These are phyloP conservation scores for Drosophila arizonae DNA, from an alignment of 1,140 invertebrate genomes.

Conservation along the genomic window DNA sequence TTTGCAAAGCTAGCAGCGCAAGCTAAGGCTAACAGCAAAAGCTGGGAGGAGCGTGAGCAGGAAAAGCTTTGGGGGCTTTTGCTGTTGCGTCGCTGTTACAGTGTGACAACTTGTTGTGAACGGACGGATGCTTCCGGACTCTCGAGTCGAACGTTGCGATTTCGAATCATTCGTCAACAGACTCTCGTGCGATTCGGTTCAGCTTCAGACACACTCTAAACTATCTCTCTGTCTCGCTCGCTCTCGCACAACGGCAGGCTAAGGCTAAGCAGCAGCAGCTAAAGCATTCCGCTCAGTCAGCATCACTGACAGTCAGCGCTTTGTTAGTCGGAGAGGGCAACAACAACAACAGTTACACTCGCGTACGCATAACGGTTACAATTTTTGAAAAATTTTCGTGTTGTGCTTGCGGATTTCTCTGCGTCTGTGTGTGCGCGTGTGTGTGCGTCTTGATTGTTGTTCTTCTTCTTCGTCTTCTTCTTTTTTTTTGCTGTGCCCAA, in stretches of 20 bases:
- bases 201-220: slow-evolving; percentile 31
- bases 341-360: slow-evolving; percentile 24
- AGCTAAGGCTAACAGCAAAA: slow-evolving; percentile 4
- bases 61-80: slow-evolving; percentile 3
- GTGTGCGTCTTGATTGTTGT: slow-evolving; percentile 27
- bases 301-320: slow-evolving; percentile 36
- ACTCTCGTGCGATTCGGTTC: slow-evolving; percentile 72
- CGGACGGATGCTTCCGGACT: slow-evolving; percentile 42
- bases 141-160: slow-evolving; percentile 33
- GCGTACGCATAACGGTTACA: slow-evolving; percentile 42
- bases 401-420: background rate
- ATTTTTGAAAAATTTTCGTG: slow-evolving; percentile 26
- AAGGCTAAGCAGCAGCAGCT: slow-evolving; percentile 22
- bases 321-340: slow-evolving; percentile 23
- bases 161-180: slow-evolving; percentile 69
- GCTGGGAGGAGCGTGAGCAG: background rate
- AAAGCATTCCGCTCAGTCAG: slow-evolving; percentile 20
- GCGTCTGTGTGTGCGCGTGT: background rate
- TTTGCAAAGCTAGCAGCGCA: background rate
- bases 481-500: slow-evolving; percentile 40
- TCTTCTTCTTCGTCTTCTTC: slow-evolving; percentile 1
- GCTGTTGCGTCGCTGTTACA: slow-evolving; percentile 18
- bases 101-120: slow-evolving; percentile 56
- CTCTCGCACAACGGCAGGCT: background rate
- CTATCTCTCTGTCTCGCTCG: background rate